Percentiles rank a stretch among this genome's conserved stretches.
phyloP scores from a whole-genome alignment of 2,888 invertebrate species.

The Athalia circularis region DNA sequence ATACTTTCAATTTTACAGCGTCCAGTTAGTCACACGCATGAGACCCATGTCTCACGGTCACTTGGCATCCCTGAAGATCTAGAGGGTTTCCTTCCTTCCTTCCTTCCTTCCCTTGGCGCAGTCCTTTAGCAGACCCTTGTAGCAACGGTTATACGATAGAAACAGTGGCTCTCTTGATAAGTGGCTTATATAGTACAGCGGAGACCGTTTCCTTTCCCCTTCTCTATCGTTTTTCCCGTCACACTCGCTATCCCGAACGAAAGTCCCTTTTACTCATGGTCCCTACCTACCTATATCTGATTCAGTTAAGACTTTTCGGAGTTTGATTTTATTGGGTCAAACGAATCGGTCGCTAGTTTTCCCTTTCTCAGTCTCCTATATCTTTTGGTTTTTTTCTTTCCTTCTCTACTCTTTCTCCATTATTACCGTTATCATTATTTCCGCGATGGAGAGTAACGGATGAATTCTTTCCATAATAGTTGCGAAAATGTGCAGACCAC shows the following conservation, averaged over 20 bases:
- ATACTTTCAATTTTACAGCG: conserved; percentile 60
- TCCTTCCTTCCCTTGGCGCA: not conserved
- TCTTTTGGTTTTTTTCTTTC: not conserved
- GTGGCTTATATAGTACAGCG: conserved; percentile 56
- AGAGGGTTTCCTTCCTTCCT: conserved; percentile 17
- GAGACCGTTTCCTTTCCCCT: conserved; percentile 41
- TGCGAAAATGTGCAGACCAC: conserved; percentile 5
- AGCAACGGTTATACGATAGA: conserved; percentile 18
- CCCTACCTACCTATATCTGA: conserved; percentile 13
- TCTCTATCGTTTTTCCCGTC: conserved; percentile 8
- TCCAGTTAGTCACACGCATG: conserved; percentile 32
- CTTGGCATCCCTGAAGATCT: conserved; percentile 13
- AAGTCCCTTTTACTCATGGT: not conserved
- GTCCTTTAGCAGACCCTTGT: conserved; percentile 35
- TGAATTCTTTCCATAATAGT: not conserved
- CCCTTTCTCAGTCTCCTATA: too few species aligned
- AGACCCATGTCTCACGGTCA: conserved; percentile 40
- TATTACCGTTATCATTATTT: not conserved
- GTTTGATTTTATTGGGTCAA: conserved; percentile 38
- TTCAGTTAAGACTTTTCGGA: conserved; percentile 36
- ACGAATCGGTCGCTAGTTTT: conserved; percentile 10
- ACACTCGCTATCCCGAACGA: not conserved
- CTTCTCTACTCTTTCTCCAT: not conserved
- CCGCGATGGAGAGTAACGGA: too few species aligned
- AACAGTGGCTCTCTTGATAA: conserved; percentile 58